phyloP scores from a whole-genome alignment of 2,113 vertebrate genomes.

The Rhabdomys dilectus region DNA sequence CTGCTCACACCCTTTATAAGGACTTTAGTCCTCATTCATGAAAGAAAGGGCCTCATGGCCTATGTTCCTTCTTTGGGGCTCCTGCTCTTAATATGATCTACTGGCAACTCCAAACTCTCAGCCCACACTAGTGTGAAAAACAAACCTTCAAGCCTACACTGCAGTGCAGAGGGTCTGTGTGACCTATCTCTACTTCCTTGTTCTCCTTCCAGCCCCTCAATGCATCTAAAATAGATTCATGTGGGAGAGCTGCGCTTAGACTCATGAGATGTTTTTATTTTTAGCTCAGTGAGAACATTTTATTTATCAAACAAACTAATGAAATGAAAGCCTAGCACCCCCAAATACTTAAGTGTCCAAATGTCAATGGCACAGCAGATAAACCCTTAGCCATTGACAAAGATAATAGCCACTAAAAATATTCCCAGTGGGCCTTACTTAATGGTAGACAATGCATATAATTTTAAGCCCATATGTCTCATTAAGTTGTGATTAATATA shows the following conservation, averaged over 20 bases:
- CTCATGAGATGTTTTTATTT: slow-evolving; percentile 46
- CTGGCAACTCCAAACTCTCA: background rate
- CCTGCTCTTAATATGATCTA: background rate
- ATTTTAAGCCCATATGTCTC: slow-evolving; percentile 66
- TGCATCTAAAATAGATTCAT: background rate
- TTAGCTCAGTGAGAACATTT: slow-evolving; percentile 68
- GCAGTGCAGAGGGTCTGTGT: background rate
- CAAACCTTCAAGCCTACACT: background rate
- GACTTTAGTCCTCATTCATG: background rate
- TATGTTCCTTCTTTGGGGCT: background rate
- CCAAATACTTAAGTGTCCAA: slow-evolving; percentile 57
- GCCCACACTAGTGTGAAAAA: background rate
- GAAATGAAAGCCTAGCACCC: slow-evolving; percentile 60
- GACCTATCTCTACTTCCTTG: background rate
- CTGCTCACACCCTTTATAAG: background rate
- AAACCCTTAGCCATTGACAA: slow-evolving; percentile 60
- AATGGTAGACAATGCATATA: slow-evolving; percentile 58
- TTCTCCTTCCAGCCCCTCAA: background rate
- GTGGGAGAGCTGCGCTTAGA: slow-evolving; percentile 38
- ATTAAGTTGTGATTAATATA: slow-evolving; percentile 55
- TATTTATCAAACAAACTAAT: slow-evolving; percentile 65
- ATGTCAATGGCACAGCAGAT: slow-evolving; percentile 54
- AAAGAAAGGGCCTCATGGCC: background rate
- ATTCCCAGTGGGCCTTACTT: slow-evolving; percentile 50
- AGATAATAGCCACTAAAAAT: slow-evolving; percentile 53